Evolutionary conservation across 1,140 invertebrate genomes (phyloP), one percentile per base, ranked within the genome.

Genomic region (Pseudobourletiella spinata): DNA sequence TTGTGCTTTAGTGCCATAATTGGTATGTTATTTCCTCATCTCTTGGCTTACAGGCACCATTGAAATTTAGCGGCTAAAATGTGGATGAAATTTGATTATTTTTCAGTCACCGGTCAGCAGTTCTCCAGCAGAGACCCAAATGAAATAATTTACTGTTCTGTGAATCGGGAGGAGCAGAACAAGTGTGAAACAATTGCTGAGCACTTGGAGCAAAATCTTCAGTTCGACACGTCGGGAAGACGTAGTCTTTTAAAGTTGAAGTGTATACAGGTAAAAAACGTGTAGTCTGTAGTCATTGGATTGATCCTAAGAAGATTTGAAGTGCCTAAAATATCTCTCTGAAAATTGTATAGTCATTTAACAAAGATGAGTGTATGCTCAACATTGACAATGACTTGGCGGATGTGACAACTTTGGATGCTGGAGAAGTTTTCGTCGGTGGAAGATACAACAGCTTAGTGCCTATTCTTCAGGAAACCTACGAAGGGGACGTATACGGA

Each of bases 391-490:
- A 82, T 28, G 84, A 86, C 70, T 79, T 84, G 68, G 92, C 87
- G 0, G 88, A 96, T 48, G 76, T 97, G 30, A 88, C 93, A 14
- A 84, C 84, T 1, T 73, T 97, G 4, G 94, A 98, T 78, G 84
- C 94, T 35, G 94, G 94, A 22, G 89, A 96, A 78, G 85, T 95
- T 15, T 97, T 94, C 76, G 82, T 90, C 35, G 93, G 86, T 50
- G 94, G 94, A 0, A 78, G 91, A 50, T 95, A 91, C 73, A 89
- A 95, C 75, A 95, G 91, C 73, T 80, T 97, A 51, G 84, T 95
- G 2, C 94, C 95, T 4, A 88, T 95, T 61, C 80, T 90, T 76
- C 86, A 89, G 73, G 88, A 91, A 73, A 74, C 84, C 52, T 77
- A 83, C 69, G 52, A 65, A 46, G 72, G 18, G 1, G 68, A 69